These are phyloP conservation scores for Ips nitidus DNA, from an alignment of 1,140 invertebrate genomes.

Conservation along the genomic window DNA sequence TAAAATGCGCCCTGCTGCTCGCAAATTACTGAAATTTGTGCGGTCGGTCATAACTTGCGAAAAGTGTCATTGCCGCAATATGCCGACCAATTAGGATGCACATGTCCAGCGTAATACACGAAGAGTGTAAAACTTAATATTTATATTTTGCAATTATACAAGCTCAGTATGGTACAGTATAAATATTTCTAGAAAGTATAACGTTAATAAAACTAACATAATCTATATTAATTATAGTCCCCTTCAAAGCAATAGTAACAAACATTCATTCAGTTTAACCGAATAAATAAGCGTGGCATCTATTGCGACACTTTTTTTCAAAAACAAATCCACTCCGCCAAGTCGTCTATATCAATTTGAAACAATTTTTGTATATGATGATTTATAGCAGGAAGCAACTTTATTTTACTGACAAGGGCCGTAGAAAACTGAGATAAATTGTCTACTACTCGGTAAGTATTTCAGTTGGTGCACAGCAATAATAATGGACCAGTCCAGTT, in stretches of 20 bases:
- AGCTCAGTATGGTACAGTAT: too few relatives aligned
- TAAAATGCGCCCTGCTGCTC: conserved; percentile 6
- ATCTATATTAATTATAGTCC: too few relatives aligned
- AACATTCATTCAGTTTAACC: too few relatives aligned
- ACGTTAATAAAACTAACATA: too few relatives aligned
- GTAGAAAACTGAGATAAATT: conserved; percentile 11
- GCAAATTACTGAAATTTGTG: conserved; percentile 2
- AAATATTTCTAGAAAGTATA: too few relatives aligned
- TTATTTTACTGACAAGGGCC: background rate
- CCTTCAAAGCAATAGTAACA: too few relatives aligned
- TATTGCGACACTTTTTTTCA: too few relatives aligned
- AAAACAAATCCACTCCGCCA: too few relatives aligned
- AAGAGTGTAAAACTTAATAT: too few relatives aligned
- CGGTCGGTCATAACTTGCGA: conserved; percentile 8
- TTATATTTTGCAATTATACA: too few relatives aligned
- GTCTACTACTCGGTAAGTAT: background rate
- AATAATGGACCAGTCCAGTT: background rate
- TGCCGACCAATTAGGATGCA: background rate
- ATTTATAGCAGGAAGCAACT: conserved; percentile 9
- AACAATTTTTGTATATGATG: conserved; percentile 18
- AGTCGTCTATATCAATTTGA: conserved; percentile 12
- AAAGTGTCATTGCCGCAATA: conserved; percentile 17
- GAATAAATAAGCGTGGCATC: too few relatives aligned
- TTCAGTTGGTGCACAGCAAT: background rate
- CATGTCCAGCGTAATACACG: too few relatives aligned